These are phyloP conservation scores for Drosophila prolongata DNA, from an alignment of 2,888 invertebrate species.

Conservation along the genomic window DNA sequence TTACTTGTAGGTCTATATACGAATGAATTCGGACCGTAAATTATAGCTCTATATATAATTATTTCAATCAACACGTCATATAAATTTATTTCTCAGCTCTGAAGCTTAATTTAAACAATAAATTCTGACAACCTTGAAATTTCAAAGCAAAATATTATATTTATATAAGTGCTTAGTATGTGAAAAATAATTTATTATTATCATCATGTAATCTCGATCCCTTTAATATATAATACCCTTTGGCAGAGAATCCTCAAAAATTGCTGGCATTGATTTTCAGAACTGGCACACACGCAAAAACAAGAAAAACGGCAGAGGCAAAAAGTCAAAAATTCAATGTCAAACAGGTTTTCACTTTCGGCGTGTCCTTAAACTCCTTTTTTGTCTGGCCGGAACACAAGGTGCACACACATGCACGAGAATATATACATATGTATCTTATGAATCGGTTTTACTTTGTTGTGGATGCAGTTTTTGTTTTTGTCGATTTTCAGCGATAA, in stretches of 20 bases:
- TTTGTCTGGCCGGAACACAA: slow-evolving; percentile 49
- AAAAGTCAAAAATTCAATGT: slow-evolving; percentile 60
- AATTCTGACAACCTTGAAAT: not conserved
- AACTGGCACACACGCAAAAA: slow-evolving; percentile 40
- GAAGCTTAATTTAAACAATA: slow-evolving; percentile 1
- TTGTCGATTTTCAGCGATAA: slow-evolving; percentile 63
- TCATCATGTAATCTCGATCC: not conserved
- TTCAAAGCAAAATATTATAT: not conserved
- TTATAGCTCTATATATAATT: too few species aligned
- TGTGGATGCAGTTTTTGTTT: slow-evolving; percentile 34
- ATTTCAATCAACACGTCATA: not conserved
- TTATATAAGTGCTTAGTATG: not conserved
- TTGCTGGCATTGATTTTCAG: slow-evolving; percentile 52
- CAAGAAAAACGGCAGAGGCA: slow-evolving; percentile 31
- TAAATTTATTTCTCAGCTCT: not conserved
- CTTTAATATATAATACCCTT: slow-evolving; percentile 10
- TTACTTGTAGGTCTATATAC: too few species aligned
- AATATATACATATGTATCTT: slow-evolving; percentile 28
- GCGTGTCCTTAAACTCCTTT: slow-evolving; percentile 74
- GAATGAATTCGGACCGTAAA: too few species aligned
- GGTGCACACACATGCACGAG: slow-evolving; percentile 1
- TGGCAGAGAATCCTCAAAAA: slow-evolving; percentile 15
- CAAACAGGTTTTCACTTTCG: slow-evolving; percentile 74
- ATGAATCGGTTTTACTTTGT: slow-evolving; percentile 35
- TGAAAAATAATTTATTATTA: not conserved